Base-by-base conservation (phyloP, 2,888 invertebrate species). In the Erebia palarica region DNA sequence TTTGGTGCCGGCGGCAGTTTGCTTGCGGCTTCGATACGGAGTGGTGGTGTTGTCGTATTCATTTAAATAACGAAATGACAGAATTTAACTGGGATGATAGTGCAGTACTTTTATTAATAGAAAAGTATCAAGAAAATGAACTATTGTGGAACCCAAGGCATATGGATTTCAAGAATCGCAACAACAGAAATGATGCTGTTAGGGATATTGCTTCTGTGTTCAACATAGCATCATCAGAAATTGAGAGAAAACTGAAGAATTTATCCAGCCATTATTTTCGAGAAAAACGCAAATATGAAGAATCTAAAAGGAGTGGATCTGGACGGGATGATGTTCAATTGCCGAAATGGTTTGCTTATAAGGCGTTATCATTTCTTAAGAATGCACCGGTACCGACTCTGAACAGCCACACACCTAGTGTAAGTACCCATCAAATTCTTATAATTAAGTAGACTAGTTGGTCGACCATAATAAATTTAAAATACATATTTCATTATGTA, bases 71-170 rank as follows among this genome's bases (percentile, higher is more conserved):
- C 27, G 27, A 51, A 51, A 51, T 51, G 51, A 14, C 51, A 14
- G 51, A 51, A 51, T 76, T 78, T 77, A 76, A 77, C 71, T 77
- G 77, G 75, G 74, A 76, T 74, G 75, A 76, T 73, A 75, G 71
- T 75, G 75, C 75, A 74, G 76, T 75, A 75, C 75, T 78, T 73
- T 74, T 77, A 73, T 76, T 77, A 75, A 78, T 78, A 74, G 77
- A 77, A 78, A 77, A 77, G 75, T 76, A 74, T 77, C 77, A 78
- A 72, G 75, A 77, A 78, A 65, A 65, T 65, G 53, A 65, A 51
- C 16, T 65, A 65, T 65, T 53, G 71, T 78, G 77, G 77, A 75
- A 75, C 71, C 75, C 77, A 75, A 78, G 72, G 70, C 66, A 77
- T 75, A 70, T 65, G 70, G 76, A 78, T 73, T 78, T 75, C 70